Evolutionary conservation across 2,888 invertebrate genomes (phyloP).

Genomic region (Nomada fucata): DNA sequence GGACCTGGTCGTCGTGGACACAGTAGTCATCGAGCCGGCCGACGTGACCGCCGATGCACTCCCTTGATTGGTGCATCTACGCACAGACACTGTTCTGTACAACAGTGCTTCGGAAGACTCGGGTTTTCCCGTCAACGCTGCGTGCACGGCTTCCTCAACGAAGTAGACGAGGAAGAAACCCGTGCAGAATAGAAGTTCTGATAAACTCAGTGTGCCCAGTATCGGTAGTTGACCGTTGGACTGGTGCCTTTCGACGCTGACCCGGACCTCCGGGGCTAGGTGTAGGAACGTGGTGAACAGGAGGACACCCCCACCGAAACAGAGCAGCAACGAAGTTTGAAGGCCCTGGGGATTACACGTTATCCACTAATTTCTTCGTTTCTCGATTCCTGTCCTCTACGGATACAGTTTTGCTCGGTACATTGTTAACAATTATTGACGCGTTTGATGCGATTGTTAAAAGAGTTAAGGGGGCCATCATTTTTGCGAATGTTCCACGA

Average conservation of each 20-base stretch:
- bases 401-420: not conserved
- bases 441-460: no score
- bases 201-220: slow-evolving; percentile 84
- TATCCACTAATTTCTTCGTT: slow-evolving; percentile 14
- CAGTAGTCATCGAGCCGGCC: slow-evolving; percentile 71
- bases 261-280: slow-evolving; percentile 88
- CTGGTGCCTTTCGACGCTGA: slow-evolving; percentile 85
- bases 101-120: slow-evolving; percentile 84
- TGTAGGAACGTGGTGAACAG: slow-evolving; percentile 88
- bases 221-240: slow-evolving; percentile 83
- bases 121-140: slow-evolving; percentile 84
- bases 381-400: not conserved
- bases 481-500: no score
- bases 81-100: slow-evolving; percentile 86
- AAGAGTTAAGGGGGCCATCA: no score
- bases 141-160: slow-evolving; percentile 87
- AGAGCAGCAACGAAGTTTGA: slow-evolving; percentile 86
- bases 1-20: slow-evolving; percentile 61
- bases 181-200: slow-evolving; percentile 87
- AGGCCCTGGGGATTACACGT: slow-evolving; percentile 82
- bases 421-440: not conserved
- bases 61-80: slow-evolving; percentile 83
- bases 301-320: slow-evolving; percentile 88
- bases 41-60: slow-evolving; percentile 46
- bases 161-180: slow-evolving; percentile 88